Percentiles rank a stretch among this genome's conserved stretches.
Evolutionary conservation across 1,140 invertebrate species (phyloP).

Genomic region (Probaryconus sp.): DNA sequence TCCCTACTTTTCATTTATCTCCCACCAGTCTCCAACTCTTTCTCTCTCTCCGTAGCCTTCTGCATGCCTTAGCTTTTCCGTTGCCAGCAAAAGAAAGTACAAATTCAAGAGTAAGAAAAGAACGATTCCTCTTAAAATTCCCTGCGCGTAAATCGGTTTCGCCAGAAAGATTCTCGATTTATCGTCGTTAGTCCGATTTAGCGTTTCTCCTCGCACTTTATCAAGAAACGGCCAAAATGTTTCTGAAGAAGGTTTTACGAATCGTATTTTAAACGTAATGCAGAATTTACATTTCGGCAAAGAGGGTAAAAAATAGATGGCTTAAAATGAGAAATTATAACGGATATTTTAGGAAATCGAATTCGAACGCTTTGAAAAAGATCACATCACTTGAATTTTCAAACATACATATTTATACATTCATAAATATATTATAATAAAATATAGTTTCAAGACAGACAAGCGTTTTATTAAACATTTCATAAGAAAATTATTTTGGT

Average conservation of each 20-base stretch:
- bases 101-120: constrained; percentile 58
- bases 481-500: too few species aligned
- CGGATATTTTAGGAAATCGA: constrained; percentile 29
- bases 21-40: constrained; percentile 33
- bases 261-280: constrained; percentile 39
- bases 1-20: constrained; percentile 55
- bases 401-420: too few species aligned
- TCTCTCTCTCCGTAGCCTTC: constrained; percentile 47
- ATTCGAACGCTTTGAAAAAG: too few species aligned
- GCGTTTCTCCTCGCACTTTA: constrained; percentile 40
- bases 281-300: constrained; percentile 33
- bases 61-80: constrained; percentile 56
- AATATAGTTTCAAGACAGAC: too few species aligned
- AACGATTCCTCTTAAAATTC: constrained; percentile 61
- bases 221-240: constrained; percentile 47
- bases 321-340: neutral
- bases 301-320: constrained; percentile 6
- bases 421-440: too few species aligned
- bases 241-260: constrained; percentile 29
- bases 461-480: too few species aligned
- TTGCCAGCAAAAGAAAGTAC: constrained; percentile 55
- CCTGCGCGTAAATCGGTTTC: constrained; percentile 62
- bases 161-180: constrained; percentile 64
- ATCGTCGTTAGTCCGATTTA: constrained; percentile 60
- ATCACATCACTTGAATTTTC: too few species aligned